These are phyloP conservation scores for Dipodomys spectabilis DNA, from an alignment of 2,113 vertebrate species.

Conservation along the genomic window DNA sequence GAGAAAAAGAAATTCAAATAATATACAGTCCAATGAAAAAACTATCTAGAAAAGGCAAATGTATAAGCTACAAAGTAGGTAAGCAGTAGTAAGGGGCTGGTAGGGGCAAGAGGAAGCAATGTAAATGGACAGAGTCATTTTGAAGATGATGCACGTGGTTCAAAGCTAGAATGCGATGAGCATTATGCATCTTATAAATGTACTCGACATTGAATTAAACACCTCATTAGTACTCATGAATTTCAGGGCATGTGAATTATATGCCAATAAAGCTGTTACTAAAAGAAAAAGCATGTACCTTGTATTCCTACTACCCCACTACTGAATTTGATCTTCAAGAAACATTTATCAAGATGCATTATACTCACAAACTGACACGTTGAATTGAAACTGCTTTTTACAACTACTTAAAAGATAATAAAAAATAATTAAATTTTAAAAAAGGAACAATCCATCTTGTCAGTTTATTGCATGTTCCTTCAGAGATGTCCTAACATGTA, in stretches of 20 bases:
- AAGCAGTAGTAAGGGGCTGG: background rate
- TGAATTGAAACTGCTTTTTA: too few relatives aligned
- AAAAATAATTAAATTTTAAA: too few relatives aligned
- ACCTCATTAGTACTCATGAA: background rate
- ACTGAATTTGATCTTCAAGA: background rate
- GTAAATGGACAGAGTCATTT: background rate
- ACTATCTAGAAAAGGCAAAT: background rate
- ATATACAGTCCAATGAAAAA: background rate
- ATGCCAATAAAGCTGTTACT: background rate
- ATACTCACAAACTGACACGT: too few relatives aligned
- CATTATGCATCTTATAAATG: background rate
- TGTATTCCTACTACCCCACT: background rate
- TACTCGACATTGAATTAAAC: background rate
- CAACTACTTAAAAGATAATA: too few relatives aligned
- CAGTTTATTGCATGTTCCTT: background rate
- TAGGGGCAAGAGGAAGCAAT: background rate
- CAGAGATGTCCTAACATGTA: background rate
- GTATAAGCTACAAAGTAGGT: background rate
- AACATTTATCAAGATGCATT: too few relatives aligned
- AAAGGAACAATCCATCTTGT: background rate
- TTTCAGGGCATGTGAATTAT: background rate
- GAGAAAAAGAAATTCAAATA: background rate
- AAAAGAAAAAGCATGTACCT: background rate
- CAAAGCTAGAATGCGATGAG: background rate
- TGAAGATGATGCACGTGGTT: background rate